Conservation (phyloP, 1,140 invertebrate species). For the Psix sp. region DNA sequence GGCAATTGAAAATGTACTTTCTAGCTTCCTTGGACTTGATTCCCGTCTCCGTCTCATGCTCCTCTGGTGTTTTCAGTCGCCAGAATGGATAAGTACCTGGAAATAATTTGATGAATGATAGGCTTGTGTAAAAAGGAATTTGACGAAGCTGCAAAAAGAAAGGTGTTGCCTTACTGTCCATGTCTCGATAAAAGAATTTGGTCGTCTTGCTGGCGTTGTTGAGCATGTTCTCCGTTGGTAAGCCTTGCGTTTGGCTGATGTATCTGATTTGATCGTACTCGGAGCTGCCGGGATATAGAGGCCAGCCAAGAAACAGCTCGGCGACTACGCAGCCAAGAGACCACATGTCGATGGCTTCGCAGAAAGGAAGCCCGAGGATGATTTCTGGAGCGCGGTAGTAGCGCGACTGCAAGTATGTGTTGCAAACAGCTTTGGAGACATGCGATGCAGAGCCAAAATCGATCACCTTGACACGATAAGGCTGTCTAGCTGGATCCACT, state of each 20-base stretch:
- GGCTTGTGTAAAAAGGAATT: background rate
- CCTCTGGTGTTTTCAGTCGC: conserved; percentile 98
- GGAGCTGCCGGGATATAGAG: conserved; percentile 98
- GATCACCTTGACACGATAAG: conserved; percentile 98
- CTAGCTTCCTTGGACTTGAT: conserved; percentile 99
- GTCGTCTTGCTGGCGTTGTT: conserved; percentile 98
- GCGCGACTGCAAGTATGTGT: conserved; percentile 98
- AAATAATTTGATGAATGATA: conserved; percentile 3
- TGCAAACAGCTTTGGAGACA: conserved; percentile 99
- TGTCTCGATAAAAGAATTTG: conserved; percentile 98
- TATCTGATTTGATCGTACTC: conserved; percentile 99
- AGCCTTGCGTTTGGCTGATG: conserved; percentile 93
- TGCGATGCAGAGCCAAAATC: conserved; percentile 99
- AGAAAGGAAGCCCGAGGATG: conserved; percentile 97
- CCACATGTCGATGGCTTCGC: conserved; percentile 99
- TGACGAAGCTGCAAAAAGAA: background rate
- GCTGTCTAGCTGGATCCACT: conserved; percentile 97
- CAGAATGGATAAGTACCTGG: conserved; percentile 94
- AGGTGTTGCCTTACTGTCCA: conserved; percentile 84
- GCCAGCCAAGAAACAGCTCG: conserved; percentile 99
- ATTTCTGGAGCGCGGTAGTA: conserved; percentile 99
- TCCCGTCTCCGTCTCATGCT: conserved; percentile 97
- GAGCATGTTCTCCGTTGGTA: conserved; percentile 99
- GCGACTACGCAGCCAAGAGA: conserved; percentile 99
- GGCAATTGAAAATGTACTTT: conserved; percentile 99